Percentiles rank a stretch among this genome's conserved stretches.
Conservation (phyloP, 2,797 vertebrate genomes). For the Distichodus sexfasciatus region DNA sequence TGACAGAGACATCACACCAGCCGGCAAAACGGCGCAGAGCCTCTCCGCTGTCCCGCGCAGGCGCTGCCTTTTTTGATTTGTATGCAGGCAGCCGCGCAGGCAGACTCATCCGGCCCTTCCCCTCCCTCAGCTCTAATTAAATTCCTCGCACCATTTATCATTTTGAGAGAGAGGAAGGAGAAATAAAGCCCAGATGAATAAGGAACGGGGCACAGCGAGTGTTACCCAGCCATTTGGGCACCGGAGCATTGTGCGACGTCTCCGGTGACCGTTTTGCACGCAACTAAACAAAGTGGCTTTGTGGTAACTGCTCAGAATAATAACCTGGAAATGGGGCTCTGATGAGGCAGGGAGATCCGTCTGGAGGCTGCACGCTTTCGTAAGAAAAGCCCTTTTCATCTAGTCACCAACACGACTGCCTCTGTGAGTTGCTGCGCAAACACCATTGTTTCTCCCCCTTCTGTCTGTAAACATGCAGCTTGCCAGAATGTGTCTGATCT, state of each 20-base stretch:
- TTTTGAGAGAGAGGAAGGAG: constrained; percentile 42
- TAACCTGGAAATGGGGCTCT: background rate
- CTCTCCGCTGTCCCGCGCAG: constrained; percentile 21
- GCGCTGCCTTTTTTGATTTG: constrained; percentile 51
- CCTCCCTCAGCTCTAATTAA: constrained; percentile 55
- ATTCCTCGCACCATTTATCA: constrained; percentile 54
- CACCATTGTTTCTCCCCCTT: background rate
- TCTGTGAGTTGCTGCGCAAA: background rate
- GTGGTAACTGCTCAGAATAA: background rate
- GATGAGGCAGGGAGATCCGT: background rate
- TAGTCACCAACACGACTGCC: background rate
- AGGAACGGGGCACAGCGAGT: constrained; percentile 25
- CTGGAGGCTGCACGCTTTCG: background rate
- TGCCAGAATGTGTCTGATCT: background rate
- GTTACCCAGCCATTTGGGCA: constrained; percentile 27
- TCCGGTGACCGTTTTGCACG: constrained; percentile 23
- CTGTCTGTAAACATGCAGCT: constrained; percentile 14
- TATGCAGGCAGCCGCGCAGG: constrained; percentile 34
- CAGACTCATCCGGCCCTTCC: constrained; percentile 41
- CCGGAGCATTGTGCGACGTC: constrained; percentile 20
- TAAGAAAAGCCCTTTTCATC: constrained; percentile 6
- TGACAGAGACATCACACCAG: constrained; percentile 33
- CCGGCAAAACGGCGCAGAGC: constrained; percentile 24
- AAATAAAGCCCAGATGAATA: constrained; percentile 39
- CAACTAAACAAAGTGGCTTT: background rate